These are phyloP conservation scores for Pyrocephalus nanus DNA, from an alignment of 2,797 vertebrate genomes.

Conservation along the genomic window DNA sequence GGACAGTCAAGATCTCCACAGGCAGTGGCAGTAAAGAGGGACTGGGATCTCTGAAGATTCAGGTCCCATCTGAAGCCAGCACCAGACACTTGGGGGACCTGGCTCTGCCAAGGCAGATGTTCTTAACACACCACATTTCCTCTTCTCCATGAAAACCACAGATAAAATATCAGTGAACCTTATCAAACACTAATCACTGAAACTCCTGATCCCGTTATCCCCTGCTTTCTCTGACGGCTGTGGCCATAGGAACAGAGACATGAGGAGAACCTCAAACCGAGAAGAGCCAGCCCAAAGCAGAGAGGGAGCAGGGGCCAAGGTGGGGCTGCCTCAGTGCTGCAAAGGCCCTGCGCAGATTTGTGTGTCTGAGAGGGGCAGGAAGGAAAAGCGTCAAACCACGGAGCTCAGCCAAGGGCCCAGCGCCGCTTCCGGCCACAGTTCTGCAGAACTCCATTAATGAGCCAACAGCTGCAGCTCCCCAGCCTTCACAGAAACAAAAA, in stretches of 20 bases:
- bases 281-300: neutral
- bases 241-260: neutral
- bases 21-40: accelerated
- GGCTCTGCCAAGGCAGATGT: neutral
- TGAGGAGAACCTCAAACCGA: accelerated
- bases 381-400: conserved; percentile 31
- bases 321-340: accelerated
- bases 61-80: accelerated
- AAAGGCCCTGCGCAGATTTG: neutral
- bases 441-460: neutral
- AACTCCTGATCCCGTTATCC: neutral
- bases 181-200: neutral
- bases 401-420: neutral
- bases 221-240: neutral
- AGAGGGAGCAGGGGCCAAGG: neutral
- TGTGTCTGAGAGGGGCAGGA: neutral
- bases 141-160: neutral
- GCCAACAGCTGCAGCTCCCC: neutral
- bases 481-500: neutral
- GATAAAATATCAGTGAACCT: neutral
- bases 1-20: neutral
- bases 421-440: neutral
- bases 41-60: neutral
- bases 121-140: neutral
- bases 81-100: accelerated